Percentiles rank a stretch among this genome's conserved stretches.
phyloP scores from a whole-genome alignment of 1,140 invertebrate genomes.

The Centruroides sculpturatus region DNA sequence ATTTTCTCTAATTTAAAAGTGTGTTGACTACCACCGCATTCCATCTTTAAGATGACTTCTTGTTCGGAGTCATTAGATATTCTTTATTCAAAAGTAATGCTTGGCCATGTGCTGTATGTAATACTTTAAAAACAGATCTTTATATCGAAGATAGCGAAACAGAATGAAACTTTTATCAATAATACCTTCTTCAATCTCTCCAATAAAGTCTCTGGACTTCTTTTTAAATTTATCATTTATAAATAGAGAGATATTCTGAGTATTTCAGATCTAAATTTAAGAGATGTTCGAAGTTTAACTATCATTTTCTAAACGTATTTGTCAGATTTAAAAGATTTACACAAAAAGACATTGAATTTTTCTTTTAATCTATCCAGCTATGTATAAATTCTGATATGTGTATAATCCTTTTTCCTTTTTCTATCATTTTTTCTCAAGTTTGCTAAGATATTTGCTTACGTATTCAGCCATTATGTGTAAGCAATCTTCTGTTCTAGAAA shows the following conservation, averaged over 20 bases:
- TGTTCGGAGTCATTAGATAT: constrained; percentile 98
- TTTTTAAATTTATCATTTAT: constrained; percentile 98
- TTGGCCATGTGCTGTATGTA: constrained; percentile 99
- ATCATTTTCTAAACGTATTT: constrained; percentile 78
- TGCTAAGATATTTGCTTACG: constrained; percentile 78
- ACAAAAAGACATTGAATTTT: constrained; percentile 90
- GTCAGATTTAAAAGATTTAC: constrained; percentile 87
- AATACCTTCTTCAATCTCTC: constrained; percentile 92
- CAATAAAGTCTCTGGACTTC: constrained; percentile 87
- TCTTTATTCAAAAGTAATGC: constrained; percentile 84
- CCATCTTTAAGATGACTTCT: constrained; percentile 99
- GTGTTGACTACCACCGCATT: constrained; percentile 98
- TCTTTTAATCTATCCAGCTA: constrained; percentile 94
- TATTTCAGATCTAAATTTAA: constrained; percentile 95
- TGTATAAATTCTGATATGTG: constrained; percentile 94
- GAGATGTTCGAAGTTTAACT: constrained; percentile 97
- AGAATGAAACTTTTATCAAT: constrained; percentile 98
- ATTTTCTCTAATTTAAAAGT: constrained; percentile 98
- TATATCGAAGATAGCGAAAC: constrained; percentile 96
- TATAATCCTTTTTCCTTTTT: constrained; percentile 55
- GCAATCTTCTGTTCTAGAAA: constrained; percentile 74
- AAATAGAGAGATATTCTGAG: constrained; percentile 91
- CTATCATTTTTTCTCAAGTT: constrained; percentile 85
- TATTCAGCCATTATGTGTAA: constrained; percentile 86
- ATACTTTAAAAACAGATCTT: constrained; percentile 98